phyloP scores from a whole-genome alignment of 2,888 invertebrate species.

The Phymatocera aterrima region DNA sequence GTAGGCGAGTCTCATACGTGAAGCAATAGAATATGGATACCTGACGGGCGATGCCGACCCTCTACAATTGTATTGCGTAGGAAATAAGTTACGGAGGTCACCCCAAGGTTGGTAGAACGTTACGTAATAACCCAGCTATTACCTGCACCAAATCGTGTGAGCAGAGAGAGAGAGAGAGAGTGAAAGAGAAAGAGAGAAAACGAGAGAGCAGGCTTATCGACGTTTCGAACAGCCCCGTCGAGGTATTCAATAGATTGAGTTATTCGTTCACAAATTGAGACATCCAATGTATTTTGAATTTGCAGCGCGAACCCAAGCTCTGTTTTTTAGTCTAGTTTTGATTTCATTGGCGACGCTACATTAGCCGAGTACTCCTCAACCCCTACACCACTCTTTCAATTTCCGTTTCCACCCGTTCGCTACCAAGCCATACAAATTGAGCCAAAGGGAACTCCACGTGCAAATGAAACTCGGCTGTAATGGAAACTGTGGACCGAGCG shows the following conservation, averaged over 20 bases:
- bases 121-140: conserved; percentile 16
- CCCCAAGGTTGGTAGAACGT: neutral
- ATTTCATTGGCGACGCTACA: conserved; percentile 1
- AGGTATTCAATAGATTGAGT: conserved; percentile 9
- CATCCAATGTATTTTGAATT: neutral
- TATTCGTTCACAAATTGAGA: conserved; percentile 5
- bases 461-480: neutral
- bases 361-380: neutral
- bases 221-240: neutral
- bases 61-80: conserved; percentile 10
- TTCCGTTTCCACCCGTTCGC: conserved; percentile 4
- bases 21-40: conserved; percentile 12
- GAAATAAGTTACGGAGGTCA: neutral
- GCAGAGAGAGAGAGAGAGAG: neutral
- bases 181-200: too few species aligned
- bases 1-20: neutral
- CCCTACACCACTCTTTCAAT: neutral
- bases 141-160: neutral
- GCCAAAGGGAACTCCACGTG: neutral
- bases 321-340: neutral
- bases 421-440: neutral
- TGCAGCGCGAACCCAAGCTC: neutral
- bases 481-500: neutral
- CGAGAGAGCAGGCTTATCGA: conserved; percentile 1
- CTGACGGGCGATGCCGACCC: neutral